Evolutionary conservation across 53 echinoderm and acorn worm genomes (phyloP), one percentile per base, ranked within the genome.

Genomic region (Crossaster papposus): DNA sequence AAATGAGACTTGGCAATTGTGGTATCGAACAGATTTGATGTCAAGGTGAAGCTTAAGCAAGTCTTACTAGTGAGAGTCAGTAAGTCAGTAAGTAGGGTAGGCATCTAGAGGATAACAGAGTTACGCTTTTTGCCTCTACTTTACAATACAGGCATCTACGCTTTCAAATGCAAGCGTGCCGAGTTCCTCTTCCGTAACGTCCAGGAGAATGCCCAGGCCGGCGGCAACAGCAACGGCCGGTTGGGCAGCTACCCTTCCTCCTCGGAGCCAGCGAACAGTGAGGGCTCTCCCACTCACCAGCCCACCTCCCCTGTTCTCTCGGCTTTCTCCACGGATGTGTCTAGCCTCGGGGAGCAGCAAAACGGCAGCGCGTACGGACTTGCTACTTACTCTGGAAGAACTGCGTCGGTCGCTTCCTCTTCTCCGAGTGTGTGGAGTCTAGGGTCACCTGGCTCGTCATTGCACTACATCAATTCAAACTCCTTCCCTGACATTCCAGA

Each of bases 121-220:
- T 31, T 36, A 28, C 14, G 13, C 72, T 55, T 38, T 29, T 73
- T 53, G 28, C 20, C 38, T 38, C 3, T 2, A 38, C 38, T 53
- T 54, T 75, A 1, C 5, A 5, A 37, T 70, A 14, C 77, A 97
- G 97, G 97, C 33, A 95, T 97, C 70, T 97, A 97, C 58, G 97
- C 97, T 14, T 97, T 97, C 88, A 98, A 98, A 86, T 96, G 98
- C 86, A 98, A 96, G 63, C 77, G 94, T 29, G 96, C 94, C 15
- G 92, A 92, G 51, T 93, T 92, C 79, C 90, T 98, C 30, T 98
- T 98, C 78, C 90, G 91, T 28, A 68, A 93, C 37, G 94, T 98
- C 18, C 93, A 98, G 77, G 89, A 91, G 51, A 96, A 98, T 65
- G 94, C 96, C 35, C 92, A 97, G 76, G 54, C 90, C 22, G 88